Evolutionary conservation across 2,888 invertebrate species (phyloP).

Genomic region (Acrocera orbiculus): DNA sequence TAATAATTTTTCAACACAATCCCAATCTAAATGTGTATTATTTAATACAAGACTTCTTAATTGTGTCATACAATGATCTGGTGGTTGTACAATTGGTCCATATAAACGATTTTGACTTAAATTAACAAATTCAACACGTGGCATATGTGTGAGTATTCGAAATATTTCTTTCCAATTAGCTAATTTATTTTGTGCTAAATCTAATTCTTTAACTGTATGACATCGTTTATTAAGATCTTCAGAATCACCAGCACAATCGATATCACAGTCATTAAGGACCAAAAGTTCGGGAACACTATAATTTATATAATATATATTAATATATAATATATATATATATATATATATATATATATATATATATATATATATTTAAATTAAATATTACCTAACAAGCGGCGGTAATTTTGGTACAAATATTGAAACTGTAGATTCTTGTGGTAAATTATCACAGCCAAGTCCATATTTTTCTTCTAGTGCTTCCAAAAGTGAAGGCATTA

Average conservation of each 20-base stretch:
- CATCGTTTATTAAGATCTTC: slow-evolving; percentile 64
- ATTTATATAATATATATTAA: too few species aligned
- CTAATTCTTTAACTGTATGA: slow-evolving; percentile 76
- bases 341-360: not conserved
- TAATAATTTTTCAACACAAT: slow-evolving; percentile 57
- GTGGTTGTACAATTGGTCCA: slow-evolving; percentile 41
- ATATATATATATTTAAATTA: not conserved
- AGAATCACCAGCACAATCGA: slow-evolving; percentile 73
- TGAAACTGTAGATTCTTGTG: slow-evolving; percentile 41
- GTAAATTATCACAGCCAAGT: slow-evolving; percentile 40
- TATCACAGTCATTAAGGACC: slow-evolving; percentile 80
- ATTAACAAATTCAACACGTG: slow-evolving; percentile 77
- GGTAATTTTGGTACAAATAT: slow-evolving; percentile 74
- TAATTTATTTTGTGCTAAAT: slow-evolving; percentile 82
- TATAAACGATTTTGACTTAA: slow-evolving; percentile 74
- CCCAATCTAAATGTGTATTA: slow-evolving; percentile 74
- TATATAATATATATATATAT: too few species aligned
- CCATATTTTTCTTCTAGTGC: slow-evolving; percentile 78
- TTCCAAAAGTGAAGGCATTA: slow-evolving; percentile 84
- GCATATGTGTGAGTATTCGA: slow-evolving; percentile 71
- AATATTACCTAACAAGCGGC: slow-evolving; percentile 36
- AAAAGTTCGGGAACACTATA: slow-evolving; percentile 59
- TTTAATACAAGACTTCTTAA: slow-evolving; percentile 69
- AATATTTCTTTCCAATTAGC: slow-evolving; percentile 82
- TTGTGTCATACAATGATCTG: slow-evolving; percentile 32